Evolutionary conservation across 2,113 vertebrate genomes (phyloP).

Genomic region (Anser cygnoides): DNA sequence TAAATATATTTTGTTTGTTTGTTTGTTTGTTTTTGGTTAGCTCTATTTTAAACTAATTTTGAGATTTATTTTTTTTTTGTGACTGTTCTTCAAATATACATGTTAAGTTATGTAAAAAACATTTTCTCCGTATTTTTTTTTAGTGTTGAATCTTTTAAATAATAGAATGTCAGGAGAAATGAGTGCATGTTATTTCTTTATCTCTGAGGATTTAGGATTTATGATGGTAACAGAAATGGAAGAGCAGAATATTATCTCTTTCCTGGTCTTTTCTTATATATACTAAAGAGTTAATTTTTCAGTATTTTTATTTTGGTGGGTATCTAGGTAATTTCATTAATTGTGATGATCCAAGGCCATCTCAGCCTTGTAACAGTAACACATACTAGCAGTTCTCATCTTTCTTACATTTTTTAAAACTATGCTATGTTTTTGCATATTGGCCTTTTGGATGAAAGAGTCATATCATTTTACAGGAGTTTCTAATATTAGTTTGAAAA

Average conservation of each 20-base stretch:
- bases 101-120: background rate
- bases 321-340: background rate
- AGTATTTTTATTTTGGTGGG: background rate
- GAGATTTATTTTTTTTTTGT: background rate
- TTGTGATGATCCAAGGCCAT: background rate
- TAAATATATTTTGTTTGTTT: background rate
- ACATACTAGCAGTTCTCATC: background rate
- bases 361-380: background rate
- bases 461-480: slow-evolving; percentile 12
- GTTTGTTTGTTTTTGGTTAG: background rate
- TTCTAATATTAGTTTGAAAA: slow-evolving; percentile 39
- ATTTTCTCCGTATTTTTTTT: background rate
- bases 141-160: background rate
- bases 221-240: background rate
- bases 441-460: background rate
- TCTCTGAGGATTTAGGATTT: background rate
- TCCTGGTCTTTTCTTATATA: background rate
- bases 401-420: background rate
- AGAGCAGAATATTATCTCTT: background rate
- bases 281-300: background rate
- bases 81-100: background rate
- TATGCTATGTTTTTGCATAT: background rate
- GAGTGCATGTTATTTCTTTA: background rate
- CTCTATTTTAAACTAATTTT: background rate
- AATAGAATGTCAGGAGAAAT: background rate